Conservation (phyloP, 2,113 vertebrate species). For the Thamnaconus septentrionalis region DNA sequence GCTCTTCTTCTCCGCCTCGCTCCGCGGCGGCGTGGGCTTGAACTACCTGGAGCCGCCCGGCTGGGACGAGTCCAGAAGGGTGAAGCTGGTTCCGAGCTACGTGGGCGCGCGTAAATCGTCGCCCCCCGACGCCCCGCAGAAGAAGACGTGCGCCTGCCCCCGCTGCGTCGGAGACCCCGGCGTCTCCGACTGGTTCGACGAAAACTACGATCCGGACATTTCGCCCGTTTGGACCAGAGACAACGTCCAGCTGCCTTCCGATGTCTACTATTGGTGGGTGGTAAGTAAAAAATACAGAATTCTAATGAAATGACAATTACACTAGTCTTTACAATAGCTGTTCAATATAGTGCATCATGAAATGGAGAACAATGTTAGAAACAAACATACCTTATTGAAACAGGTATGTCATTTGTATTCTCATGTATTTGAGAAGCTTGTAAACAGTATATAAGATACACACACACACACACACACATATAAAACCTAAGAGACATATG, state of each 20-base stretch:
- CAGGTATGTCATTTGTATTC: too few species aligned
- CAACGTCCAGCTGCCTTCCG: slow-evolving; percentile 87
- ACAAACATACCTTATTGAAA: too few species aligned
- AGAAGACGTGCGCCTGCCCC: slow-evolving; percentile 83
- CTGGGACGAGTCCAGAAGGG: slow-evolving; percentile 82
- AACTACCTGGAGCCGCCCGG: slow-evolving; percentile 85
- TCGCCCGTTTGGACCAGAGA: slow-evolving; percentile 94
- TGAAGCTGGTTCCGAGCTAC: slow-evolving; percentile 91
- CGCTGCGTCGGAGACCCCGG: slow-evolving; percentile 83
- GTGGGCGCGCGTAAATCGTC: slow-evolving; percentile 74
- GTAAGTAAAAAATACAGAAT: slow-evolving; percentile 76
- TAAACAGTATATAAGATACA: too few species aligned
- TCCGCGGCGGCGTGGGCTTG: slow-evolving; percentile 83
- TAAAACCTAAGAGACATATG: too few species aligned
- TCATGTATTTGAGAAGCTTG: too few species aligned
- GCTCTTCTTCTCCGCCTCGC: slow-evolving; percentile 92
- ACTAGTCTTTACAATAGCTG: too few species aligned
- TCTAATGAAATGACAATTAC: too few species aligned
- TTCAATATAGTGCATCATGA: too few species aligned
- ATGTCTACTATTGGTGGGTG: slow-evolving; percentile 99
- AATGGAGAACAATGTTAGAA: too few species aligned
- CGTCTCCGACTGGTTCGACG: slow-evolving; percentile 87
- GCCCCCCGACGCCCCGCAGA: slow-evolving; percentile 59
- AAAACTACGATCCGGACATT: slow-evolving; percentile 85
- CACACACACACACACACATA: too few species aligned